Percentiles rank a stretch among this genome's conserved stretches.
phyloP scores from a whole-genome alignment of 2,113 vertebrate genomes.

The Pomatorhinus ruficollis region DNA sequence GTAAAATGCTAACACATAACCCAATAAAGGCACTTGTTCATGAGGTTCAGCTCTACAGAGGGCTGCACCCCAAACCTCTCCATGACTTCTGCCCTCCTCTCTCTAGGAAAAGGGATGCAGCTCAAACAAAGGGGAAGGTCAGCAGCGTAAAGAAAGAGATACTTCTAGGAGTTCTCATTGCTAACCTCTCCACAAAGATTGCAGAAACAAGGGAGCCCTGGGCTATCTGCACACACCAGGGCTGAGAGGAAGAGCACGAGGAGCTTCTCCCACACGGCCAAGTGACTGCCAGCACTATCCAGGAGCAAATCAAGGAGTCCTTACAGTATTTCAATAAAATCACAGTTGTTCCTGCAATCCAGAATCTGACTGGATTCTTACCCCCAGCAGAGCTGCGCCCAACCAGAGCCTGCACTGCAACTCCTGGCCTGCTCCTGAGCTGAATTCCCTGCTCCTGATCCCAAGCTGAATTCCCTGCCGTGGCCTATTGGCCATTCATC shows the following conservation, averaged over 20 bases:
- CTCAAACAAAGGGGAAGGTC: neutral
- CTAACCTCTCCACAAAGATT: neutral
- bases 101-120: neutral
- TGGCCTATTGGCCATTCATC: neutral
- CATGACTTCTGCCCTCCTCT: rapidly evolving
- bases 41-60: rapidly evolving
- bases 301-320: neutral
- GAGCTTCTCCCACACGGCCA: neutral
- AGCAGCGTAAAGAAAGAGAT: rapidly evolving
- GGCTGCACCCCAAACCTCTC: rapidly evolving
- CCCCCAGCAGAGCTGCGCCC: rapidly evolving
- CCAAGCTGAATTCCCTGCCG: neutral
- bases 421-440: neutral
- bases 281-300: rapidly evolving
- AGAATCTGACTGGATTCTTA: neutral
- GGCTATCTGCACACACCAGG: rapidly evolving
- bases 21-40: neutral
- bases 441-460: neutral
- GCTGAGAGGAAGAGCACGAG: neutral
- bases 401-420: rapidly evolving
- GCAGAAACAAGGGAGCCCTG: neutral
- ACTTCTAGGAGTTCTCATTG: neutral
- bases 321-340: neutral
- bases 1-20: too few species aligned
- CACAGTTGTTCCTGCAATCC: rapidly evolving